Percentiles rank a stretch among this genome's conserved stretches.
Evolutionary conservation across 2,113 vertebrate genomes (phyloP).

Genomic region (Chascanopsetta lugubris): DNA sequence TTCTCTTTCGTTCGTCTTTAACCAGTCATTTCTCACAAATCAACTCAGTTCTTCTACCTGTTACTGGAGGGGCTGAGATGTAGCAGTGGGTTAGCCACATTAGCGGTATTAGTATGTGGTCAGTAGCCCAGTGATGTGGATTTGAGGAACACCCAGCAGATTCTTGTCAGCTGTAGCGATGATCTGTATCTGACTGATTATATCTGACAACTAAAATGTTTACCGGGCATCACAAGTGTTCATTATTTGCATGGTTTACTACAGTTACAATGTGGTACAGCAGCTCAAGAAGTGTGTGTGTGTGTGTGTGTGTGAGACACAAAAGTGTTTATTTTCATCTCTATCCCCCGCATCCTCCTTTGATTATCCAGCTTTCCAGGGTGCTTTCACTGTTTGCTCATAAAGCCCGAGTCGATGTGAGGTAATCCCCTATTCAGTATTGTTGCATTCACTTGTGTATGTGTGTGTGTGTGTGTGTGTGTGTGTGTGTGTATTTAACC

Average conservation of each 20-base stretch:
- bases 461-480: no score
- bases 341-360: not conserved
- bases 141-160: conserved; percentile 49
- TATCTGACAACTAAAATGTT: conserved; percentile 32
- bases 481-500: conserved; percentile 11
- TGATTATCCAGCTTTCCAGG: not conserved
- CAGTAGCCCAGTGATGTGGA: conserved; percentile 12
- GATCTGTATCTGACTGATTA: not conserved
- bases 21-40: not conserved
- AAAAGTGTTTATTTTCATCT: not conserved
- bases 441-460: conserved; percentile 20
- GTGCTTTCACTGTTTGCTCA: conserved; percentile 6
- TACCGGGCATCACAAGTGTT: not conserved
- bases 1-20: no score
- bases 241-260: conserved; percentile 2
- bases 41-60: not conserved
- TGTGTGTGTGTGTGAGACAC: conserved; percentile 2
- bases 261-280: not conserved
- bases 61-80: conserved; percentile 34
- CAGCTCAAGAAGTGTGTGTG: conserved; percentile 4
- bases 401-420: conserved; percentile 1
- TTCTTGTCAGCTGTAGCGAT: conserved; percentile 36
- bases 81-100: conserved; percentile 52
- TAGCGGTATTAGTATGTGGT: not conserved
- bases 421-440: not conserved